Evolutionary conservation across 2,113 vertebrate genomes (phyloP), one percentile per base, ranked within the genome.

Genomic region (Hypocryptadius cinnamomeus): DNA sequence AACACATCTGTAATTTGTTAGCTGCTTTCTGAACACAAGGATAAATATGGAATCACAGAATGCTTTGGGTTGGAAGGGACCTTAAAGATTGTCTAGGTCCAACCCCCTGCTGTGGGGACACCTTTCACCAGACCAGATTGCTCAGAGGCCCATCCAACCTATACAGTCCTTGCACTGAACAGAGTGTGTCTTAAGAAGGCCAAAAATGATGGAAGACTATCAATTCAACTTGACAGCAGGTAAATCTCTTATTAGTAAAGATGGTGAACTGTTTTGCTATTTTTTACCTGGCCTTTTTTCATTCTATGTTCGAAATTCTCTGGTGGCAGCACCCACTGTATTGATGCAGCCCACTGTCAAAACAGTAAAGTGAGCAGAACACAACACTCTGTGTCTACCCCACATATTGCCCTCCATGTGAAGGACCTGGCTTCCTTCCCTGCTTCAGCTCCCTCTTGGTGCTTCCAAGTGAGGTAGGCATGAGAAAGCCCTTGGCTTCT

Each of bases 331-430:
- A 87, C 39, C 24, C n/a, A 23, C 40, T 60, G 5, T 28, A 61
- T 53, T 87, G 68, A 30, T 22, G 69, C 21, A 85, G 25, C 15
- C 30, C 33, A 12, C 28, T 59, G 23, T 27, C 17, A 37, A 5
- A 61, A 45, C 39, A 80, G 20, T 4, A 30, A 21, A 51, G 60
- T 0, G 1, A 91, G 21, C 30, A 68, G 53, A 76, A 81, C 1
- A 7, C 25, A 53, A 56, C 1, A 3, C 9, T 57, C 30, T 27
- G n/a, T 45, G 15, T 17, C 40, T 25, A 21, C 6, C 25, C 21
- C 21, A 45, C 0, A 1, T 33, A 79, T 4, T 69, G 8, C 21
- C 11, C 30, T 45, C 22, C 3, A 1, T 5, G 27, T 11, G 27
- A 69, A 61, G 25, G 16, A 33, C 16, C n/a, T 85, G 74, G 30